Conservation (phyloP, 2,113 vertebrate species). For the Channa maculata region DNA sequence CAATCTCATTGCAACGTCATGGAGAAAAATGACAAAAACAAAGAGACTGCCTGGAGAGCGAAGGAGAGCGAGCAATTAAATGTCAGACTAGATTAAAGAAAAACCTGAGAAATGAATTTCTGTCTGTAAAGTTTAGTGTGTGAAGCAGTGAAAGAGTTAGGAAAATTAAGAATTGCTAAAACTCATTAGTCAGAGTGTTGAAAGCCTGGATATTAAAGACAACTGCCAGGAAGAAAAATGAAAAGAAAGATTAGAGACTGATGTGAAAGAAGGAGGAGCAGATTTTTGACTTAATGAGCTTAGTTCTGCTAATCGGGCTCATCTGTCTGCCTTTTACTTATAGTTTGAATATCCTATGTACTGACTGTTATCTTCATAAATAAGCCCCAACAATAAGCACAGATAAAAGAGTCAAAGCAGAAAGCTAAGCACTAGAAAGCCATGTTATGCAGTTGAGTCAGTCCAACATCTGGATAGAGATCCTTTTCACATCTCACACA, state of each 20-base stretch:
- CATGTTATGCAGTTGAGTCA: constrained; percentile 8
- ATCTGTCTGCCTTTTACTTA: constrained; percentile 14
- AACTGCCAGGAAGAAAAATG: constrained; percentile 31
- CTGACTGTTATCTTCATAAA: constrained; percentile 9
- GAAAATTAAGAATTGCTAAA: constrained; percentile 20
- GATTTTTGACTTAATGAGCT: constrained; percentile 40
- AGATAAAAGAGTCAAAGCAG: constrained; percentile 5
- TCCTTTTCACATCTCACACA: constrained; percentile 5
- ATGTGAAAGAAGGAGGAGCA: constrained; percentile 17
- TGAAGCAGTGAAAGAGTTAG: constrained; percentile 9
- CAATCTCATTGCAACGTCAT: constrained; percentile 22
- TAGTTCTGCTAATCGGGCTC: constrained; percentile 19
- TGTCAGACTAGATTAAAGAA: constrained; percentile 34
- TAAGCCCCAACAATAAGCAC: neutral
- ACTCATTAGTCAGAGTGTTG: constrained; percentile 36
- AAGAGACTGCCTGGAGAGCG: neutral
- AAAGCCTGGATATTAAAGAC: constrained; percentile 32
- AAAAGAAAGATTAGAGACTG: constrained; percentile 26
- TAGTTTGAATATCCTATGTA: constrained; percentile 13
- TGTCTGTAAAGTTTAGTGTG: constrained; percentile 29
- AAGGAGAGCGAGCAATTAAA: constrained; percentile 21
- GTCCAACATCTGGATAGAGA: constrained; percentile 20
- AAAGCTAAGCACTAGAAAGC: neutral
- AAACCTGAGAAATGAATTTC: constrained; percentile 27
- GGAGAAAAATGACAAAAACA: constrained; percentile 36